phyloP scores from a whole-genome alignment of 2,888 invertebrate genomes.

The Antheraea yamamai region DNA sequence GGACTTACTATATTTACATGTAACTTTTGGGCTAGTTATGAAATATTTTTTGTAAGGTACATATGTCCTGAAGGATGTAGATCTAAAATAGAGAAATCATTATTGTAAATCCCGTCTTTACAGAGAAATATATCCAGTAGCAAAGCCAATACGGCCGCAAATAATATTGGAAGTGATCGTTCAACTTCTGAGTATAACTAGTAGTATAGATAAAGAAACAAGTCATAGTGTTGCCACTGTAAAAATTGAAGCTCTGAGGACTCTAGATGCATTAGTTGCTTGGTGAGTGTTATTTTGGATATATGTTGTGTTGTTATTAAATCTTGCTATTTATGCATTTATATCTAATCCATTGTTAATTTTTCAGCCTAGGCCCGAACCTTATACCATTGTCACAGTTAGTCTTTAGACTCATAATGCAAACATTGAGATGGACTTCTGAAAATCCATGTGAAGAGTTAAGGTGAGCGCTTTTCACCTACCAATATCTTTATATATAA shows the following conservation, averaged over 20 bases:
- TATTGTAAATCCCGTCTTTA: constrained; percentile 16
- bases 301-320: neutral
- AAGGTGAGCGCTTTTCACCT: constrained; percentile 43
- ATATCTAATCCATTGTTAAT: neutral
- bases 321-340: neutral
- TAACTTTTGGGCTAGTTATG: too few relatives aligned
- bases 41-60: too few relatives aligned
- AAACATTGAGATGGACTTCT: constrained; percentile 67
- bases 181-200: constrained; percentile 58
- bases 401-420: constrained; percentile 65
- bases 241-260: constrained; percentile 62
- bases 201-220: constrained; percentile 38
- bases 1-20: too few relatives aligned
- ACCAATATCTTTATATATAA: too few relatives aligned
- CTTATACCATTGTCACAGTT: constrained; percentile 68
- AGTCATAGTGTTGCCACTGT: constrained; percentile 39
- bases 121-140: constrained; percentile 71
- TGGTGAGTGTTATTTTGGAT: constrained; percentile 49
- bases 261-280: constrained; percentile 62
- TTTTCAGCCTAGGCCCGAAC: constrained; percentile 66
- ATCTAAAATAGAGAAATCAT: neutral
- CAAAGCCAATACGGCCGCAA: constrained; percentile 66
- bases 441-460: constrained; percentile 56
- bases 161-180: constrained; percentile 59
- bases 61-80: too few relatives aligned